These are phyloP conservation scores for Brachionus koreanus DNA, from an alignment of 1,140 invertebrate species.

Conservation along the genomic window DNA sequence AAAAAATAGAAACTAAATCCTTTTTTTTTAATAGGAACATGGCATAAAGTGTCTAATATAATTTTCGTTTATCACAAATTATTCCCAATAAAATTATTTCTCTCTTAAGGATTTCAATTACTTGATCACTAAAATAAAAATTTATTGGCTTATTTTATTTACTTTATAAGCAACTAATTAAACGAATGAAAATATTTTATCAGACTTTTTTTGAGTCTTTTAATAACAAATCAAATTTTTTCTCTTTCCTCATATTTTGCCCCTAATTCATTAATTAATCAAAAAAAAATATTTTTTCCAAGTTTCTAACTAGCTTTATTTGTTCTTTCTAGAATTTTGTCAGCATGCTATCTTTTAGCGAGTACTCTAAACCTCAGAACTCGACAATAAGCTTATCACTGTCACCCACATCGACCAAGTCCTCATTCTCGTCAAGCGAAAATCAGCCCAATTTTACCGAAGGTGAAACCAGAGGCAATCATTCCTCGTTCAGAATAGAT, in stretches of 20 bases:
- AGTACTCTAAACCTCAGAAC: background rate
- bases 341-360: background rate
- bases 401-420: background rate
- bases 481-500: background rate
- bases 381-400: background rate
- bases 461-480: background rate
- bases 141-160: constrained; percentile 2
- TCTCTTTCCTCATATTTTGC: background rate
- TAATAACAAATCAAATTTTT: constrained; percentile 15
- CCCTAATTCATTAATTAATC: constrained; percentile 29
- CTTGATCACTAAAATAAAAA: constrained; percentile 19
- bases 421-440: background rate
- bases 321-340: background rate
- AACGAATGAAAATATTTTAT: constrained; percentile 9
- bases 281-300: background rate
- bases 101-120: background rate
- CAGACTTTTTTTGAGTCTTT: background rate
- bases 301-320: background rate
- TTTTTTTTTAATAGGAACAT: background rate
- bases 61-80: constrained; percentile 29
- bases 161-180: background rate
- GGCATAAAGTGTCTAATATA: constrained; percentile 21
- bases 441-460: background rate
- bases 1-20: background rate
- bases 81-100: constrained; percentile 34